Evolutionary conservation across 2,888 invertebrate genomes (phyloP), one percentile per base, ranked within the genome.

Genomic region (Chesias legatella): DNA sequence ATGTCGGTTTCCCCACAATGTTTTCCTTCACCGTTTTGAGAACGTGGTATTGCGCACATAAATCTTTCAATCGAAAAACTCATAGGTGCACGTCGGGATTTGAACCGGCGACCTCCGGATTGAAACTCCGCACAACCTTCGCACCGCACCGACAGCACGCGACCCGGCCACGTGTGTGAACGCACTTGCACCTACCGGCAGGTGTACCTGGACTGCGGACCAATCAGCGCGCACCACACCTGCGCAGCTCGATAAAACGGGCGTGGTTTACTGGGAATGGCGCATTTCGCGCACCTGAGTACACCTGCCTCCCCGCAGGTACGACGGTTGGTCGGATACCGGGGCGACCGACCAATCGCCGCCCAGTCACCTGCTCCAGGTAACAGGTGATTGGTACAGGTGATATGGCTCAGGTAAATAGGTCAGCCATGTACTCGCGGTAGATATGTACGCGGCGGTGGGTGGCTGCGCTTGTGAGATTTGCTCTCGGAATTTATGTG

Each of bases 231-330:
- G 86, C 86, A 88, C 65, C 67, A 61, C 61, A 83, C 85, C 82
- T 85, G 86, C 86, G 86, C 86, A 88, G 86, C 62, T 88, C 86
- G 83, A 86, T 88, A 86, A 76, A 76, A 71, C 63, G 70, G 84
- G 84, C 83, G 82, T 77, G 79, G 78, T 58, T 56, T 64, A 53
- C 62, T 60, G 59, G 59, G 65, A 69, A 64, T 73, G 74, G 57
- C 46, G 53, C 49, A 63, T 44, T 48, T 65, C 76, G 79, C 77
- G 69, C 73, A 84, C 82, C 83, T 83, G 82, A 35, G 32, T 31
- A n/a, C 33, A 45, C 45, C 45, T 45, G 45, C 36, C 26, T 35
- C 40, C 33, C 33, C 23, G 33, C 79, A 76, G 77, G 78, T 75
- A 66, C 44, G 48, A 46, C 13, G 79, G 78, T 82, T 78, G 81